phyloP scores from a whole-genome alignment of 2,797 vertebrate species.

The Anabacerthia variegaticeps region DNA sequence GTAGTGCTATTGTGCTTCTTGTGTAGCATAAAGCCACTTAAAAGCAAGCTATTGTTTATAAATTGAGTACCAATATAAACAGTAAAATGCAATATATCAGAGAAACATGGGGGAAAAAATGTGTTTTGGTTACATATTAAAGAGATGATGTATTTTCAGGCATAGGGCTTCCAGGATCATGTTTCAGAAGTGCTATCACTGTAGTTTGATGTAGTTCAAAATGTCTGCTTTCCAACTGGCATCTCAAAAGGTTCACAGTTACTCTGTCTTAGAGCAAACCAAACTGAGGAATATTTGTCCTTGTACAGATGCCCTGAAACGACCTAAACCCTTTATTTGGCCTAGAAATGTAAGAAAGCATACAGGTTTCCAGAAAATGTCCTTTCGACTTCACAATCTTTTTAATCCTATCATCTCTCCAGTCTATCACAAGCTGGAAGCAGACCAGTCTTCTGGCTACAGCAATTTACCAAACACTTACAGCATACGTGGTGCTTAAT shows the following conservation, averaged over 20 bases:
- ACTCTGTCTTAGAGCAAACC: background rate
- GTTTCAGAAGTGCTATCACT: background rate
- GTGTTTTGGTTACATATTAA: background rate
- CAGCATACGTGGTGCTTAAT: background rate
- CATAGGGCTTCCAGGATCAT: background rate
- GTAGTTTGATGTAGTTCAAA: background rate
- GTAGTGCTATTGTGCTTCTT: background rate
- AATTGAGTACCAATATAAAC: background rate
- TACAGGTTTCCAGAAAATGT: background rate
- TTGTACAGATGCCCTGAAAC: background rate
- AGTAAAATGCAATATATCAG: background rate
- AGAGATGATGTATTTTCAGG: background rate
- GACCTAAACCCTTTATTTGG: background rate
- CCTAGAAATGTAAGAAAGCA: background rate
- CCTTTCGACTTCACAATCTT: background rate
- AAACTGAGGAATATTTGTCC: background rate
- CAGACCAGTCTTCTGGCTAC: background rate
- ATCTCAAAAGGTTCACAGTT: background rate
- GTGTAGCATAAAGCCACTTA: background rate
- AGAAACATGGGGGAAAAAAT: background rate
- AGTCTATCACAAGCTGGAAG: background rate
- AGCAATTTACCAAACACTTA: background rate
- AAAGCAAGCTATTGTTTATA: background rate
- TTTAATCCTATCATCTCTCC: background rate
- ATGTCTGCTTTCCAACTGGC: background rate